phyloP scores from a whole-genome alignment of 35 echinoderm and acorn worm genomes.

The Holothuria glaberrima region DNA sequence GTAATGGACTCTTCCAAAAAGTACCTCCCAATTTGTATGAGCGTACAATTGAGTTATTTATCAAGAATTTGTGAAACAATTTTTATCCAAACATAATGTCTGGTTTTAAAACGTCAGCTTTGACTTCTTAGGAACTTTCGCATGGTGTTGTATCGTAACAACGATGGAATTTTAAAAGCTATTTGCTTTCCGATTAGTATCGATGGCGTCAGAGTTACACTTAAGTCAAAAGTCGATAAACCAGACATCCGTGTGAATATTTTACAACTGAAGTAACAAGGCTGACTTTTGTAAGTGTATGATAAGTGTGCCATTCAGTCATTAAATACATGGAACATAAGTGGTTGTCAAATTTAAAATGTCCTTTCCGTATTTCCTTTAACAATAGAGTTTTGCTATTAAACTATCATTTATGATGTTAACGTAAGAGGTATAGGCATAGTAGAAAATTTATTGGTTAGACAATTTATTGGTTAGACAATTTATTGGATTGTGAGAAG shows the following conservation, averaged over 20 bases:
- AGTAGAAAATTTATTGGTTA: too few species aligned
- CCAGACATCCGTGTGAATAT: neutral
- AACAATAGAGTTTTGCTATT: too few species aligned
- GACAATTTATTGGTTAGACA: too few species aligned
- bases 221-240: neutral
- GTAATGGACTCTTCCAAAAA: neutral
- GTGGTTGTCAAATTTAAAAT: too few species aligned
- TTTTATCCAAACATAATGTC: constrained; percentile 10
- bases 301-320: too few species aligned
- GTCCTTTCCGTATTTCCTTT: too few species aligned
- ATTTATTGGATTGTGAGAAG: too few species aligned
- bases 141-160: constrained; percentile 14
- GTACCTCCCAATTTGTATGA: too few species aligned
- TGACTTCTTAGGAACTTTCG: constrained; percentile 11
- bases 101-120: neutral
- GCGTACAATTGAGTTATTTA: neutral
- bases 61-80: constrained; percentile 8
- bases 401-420: too few species aligned
- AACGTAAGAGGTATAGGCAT: too few species aligned
- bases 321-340: too few species aligned
- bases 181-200: constrained; percentile 16
- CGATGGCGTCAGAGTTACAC: too few species aligned
- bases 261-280: neutral
- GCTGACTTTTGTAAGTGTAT: neutral
- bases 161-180: constrained; percentile 43